Percentiles rank a stretch among this genome's conserved stretches.
Conservation (phyloP, 2,888 invertebrate genomes). For the Danaus chrysippus region DNA sequence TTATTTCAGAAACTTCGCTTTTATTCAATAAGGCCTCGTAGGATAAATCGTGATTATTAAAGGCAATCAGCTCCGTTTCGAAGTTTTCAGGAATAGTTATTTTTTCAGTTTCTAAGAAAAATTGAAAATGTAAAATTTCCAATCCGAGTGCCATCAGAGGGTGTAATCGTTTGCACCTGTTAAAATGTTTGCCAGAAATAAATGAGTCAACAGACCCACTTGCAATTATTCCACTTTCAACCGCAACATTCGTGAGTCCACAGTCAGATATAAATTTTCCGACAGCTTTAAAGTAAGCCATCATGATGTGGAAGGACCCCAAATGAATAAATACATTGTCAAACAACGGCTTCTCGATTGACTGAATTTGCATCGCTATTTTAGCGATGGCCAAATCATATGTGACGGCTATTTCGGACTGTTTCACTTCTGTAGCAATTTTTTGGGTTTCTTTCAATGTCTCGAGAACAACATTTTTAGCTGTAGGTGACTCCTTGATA, state of each 20-base stretch:
- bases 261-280: constrained; percentile 43
- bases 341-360: constrained; percentile 32
- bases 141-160: constrained; percentile 38
- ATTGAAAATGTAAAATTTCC: constrained; percentile 41
- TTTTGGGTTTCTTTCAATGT: constrained; percentile 35
- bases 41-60: no score
- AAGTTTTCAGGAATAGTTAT: no score
- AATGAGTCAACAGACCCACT: constrained; percentile 42
- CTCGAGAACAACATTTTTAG: no score
- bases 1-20: no score
- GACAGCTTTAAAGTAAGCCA: constrained; percentile 45
- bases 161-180: constrained; percentile 46
- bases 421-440: constrained; percentile 36
- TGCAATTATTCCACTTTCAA: constrained; percentile 42
- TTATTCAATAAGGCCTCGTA: no score
- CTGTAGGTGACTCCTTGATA: no score
- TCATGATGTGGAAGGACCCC: constrained; percentile 39
- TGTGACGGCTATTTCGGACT: constrained; percentile 37
- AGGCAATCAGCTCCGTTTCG: no score
- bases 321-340: constrained; percentile 41
- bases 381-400: constrained; percentile 46
- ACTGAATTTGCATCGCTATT: constrained; percentile 40
- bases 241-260: constrained; percentile 42
- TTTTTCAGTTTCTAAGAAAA: constrained; percentile 7
- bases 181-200: constrained; percentile 45